Evolutionary conservation across 53 echinoderm and acorn worm species (phyloP).

Genomic region (Zoroaster sp.): DNA sequence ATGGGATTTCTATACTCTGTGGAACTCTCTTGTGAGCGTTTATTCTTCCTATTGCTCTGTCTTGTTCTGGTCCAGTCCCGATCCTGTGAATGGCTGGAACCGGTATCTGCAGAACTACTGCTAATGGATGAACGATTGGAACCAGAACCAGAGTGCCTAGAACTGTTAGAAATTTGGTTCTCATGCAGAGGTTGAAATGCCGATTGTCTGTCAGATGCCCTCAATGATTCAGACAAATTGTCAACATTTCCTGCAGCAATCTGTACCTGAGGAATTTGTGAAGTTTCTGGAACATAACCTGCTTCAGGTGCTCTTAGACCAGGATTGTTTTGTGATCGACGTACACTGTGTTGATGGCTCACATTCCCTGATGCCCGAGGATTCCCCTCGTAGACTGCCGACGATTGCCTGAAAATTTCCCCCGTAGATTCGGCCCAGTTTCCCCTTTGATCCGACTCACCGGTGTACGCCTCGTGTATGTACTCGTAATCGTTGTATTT

Average conservation of each 20-base stretch:
- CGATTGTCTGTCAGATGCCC: constrained; percentile 10
- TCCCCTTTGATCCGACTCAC: not conserved
- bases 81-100: constrained; percentile 63
- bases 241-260: not conserved
- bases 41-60: constrained; percentile 31
- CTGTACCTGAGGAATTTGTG: not conserved
- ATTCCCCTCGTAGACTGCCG: not conserved
- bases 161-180: constrained; percentile 13
- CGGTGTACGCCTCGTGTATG: constrained; percentile 26
- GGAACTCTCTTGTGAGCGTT: not conserved
- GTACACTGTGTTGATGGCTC: not conserved
- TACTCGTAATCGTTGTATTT: constrained; percentile 41
- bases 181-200: constrained; percentile 26
- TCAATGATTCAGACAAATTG: constrained; percentile 1
- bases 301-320: not conserved
- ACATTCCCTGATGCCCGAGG: not conserved
- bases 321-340: not conserved
- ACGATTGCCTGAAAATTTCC: not conserved
- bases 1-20: not conserved
- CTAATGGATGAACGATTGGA: constrained; percentile 81
- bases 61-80: constrained; percentile 3
- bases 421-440: not conserved
- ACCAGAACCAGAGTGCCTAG: constrained; percentile 61
- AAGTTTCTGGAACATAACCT: not conserved
- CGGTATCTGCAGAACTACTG: constrained; percentile 57